A percentile compares a stretch with the other conserved stretches of the same genome.
phyloP scores from a whole-genome alignment of 2,113 vertebrate genomes.

The Heterocephalus glaber region DNA sequence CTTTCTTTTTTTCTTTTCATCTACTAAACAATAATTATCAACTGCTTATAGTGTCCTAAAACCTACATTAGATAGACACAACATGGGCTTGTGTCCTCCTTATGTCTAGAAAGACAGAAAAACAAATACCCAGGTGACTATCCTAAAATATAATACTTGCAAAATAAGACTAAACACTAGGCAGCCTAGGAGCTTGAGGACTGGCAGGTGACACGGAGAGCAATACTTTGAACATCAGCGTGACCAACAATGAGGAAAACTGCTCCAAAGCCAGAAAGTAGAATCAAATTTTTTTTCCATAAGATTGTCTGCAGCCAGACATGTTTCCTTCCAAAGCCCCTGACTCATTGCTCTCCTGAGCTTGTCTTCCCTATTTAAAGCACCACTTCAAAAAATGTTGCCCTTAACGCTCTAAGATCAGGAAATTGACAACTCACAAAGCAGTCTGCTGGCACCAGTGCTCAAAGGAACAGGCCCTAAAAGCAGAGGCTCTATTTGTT shows the following conservation, averaged over 20 bases:
- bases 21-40: neutral
- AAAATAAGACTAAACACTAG: neutral
- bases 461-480: conserved; percentile 68
- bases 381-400: conserved; percentile 52
- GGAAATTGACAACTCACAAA: conserved; percentile 79
- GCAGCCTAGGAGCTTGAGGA: neutral
- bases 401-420: conserved; percentile 45
- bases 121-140: neutral
- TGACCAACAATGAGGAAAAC: neutral
- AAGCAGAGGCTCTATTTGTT: conserved; percentile 72
- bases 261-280: neutral
- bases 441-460: conserved; percentile 65
- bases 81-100: neutral
- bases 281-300: neutral
- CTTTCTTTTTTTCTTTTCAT: neutral
- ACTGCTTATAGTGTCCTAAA: neutral
- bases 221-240: neutral
- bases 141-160: neutral
- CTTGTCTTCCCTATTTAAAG: conserved; percentile 40
- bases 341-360: neutral
- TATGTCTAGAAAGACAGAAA: neutral
- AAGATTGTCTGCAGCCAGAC: conserved; percentile 1
- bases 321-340: neutral
- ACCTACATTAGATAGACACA: neutral
- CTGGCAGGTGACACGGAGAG: neutral